Evolutionary conservation across 1,140 invertebrate genomes (phyloP).

Genomic region (Pachypeltis micranthus): DNA sequence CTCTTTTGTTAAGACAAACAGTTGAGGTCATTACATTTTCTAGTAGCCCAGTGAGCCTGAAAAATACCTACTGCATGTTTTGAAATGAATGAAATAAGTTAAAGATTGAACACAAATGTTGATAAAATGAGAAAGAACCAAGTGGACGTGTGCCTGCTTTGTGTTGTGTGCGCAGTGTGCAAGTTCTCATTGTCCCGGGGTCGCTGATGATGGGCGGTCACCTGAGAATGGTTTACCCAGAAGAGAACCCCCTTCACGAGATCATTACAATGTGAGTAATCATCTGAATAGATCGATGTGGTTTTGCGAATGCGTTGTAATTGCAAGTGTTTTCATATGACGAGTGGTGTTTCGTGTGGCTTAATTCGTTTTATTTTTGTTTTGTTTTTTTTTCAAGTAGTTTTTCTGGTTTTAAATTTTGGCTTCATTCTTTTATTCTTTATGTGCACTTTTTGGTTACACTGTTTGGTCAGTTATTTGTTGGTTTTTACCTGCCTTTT

Average conservation of each 20-base stretch:
- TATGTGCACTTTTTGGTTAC: not conserved
- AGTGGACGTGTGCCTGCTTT: conserved; percentile 4
- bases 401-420: not conserved
- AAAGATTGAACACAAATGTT: not conserved
- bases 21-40: no score
- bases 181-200: conserved; percentile 8
- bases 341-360: no score
- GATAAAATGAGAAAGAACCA: not conserved
- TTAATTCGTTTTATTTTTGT: no score
- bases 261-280: conserved; percentile 19
- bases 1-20: no score
- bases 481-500: no score
- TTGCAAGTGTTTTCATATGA: no score
- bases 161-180: conserved; percentile 13
- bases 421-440: not conserved
- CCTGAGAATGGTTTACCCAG: conserved; percentile 20
- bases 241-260: conserved; percentile 12
- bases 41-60: no score
- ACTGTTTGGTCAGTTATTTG: no score
- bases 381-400: not conserved
- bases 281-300: no score
- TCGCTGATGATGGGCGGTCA: conserved; percentile 16
- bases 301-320: no score
- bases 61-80: no score
- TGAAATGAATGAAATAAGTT: no score